Percentiles rank a stretch among this genome's conserved stretches.
phyloP scores from a whole-genome alignment of 64 coral and sea anemone species.

The Trachythela sp. region DNA sequence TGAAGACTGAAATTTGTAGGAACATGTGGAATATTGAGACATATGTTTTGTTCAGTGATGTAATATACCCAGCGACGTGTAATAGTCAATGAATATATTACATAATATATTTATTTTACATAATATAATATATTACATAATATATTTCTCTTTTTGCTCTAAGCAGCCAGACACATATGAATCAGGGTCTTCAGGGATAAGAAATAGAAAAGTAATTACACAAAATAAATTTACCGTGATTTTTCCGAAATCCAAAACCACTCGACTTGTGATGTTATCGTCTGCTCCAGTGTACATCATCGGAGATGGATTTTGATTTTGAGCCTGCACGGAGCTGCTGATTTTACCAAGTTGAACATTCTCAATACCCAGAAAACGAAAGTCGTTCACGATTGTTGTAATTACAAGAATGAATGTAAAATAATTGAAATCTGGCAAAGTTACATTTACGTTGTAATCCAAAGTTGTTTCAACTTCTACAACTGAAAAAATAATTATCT shows the following conservation, averaged over 20 bases:
- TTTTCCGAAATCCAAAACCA: slow-evolving; percentile 73
- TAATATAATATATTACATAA: no score
- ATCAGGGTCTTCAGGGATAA: no score
- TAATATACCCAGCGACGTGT: no score
- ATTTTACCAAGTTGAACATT: slow-evolving; percentile 54
- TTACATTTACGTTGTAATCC: slow-evolving; percentile 64
- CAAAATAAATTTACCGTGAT: slow-evolving; percentile 50
- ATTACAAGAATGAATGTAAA: slow-evolving; percentile 64
- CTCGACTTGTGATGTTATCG: slow-evolving; percentile 51
- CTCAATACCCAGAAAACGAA: slow-evolving; percentile 75
- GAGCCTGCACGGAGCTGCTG: slow-evolving; percentile 4
- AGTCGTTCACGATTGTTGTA: slow-evolving; percentile 84
- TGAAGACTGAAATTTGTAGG: no score
- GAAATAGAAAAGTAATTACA: no score
- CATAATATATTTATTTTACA: no score
- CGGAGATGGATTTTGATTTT: neutral
- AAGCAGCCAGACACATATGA: no score
- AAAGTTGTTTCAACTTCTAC: slow-evolving; percentile 43
- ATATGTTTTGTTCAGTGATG: no score
- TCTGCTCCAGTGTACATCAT: slow-evolving; percentile 25
- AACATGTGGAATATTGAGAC: no score
- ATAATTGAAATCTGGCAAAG: slow-evolving; percentile 58
- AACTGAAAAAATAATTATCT: slow-evolving; percentile 23
- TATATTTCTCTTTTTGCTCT: no score
- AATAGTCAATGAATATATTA: no score